Evolutionary conservation across 2,888 invertebrate species (phyloP).

Genomic region (Diogma glabrata): DNA sequence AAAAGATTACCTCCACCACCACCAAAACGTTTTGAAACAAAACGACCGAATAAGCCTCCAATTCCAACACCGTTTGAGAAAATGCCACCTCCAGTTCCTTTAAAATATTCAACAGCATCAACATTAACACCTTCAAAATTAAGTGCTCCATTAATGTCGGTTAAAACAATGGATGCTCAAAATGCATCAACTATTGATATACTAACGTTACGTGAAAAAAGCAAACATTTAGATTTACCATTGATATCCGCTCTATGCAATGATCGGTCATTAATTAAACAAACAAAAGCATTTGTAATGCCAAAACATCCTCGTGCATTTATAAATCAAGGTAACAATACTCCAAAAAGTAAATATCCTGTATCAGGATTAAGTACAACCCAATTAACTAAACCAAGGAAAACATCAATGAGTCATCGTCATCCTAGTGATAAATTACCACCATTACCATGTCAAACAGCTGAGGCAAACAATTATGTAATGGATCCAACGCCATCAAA

Average conservation of each 20-base stretch:
- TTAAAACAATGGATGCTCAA: constrained; percentile 40
- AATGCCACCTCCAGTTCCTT: constrained; percentile 30
- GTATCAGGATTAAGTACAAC: constrained; percentile 51
- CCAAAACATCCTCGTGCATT: constrained; percentile 46
- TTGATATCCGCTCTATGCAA: constrained; percentile 88
- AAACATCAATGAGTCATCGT: constrained; percentile 47
- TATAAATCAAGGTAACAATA: not conserved
- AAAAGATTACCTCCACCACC: constrained; percentile 45
- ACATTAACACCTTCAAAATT: constrained; percentile 40
- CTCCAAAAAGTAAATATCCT: constrained; percentile 45
- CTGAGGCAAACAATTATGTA: constrained; percentile 62
- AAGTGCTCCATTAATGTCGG: constrained; percentile 40
- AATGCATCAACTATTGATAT: constrained; percentile 54
- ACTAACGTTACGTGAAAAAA: constrained; percentile 73
- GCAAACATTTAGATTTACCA: constrained; percentile 80
- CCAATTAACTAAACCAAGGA: constrained; percentile 46
- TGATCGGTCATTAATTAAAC: constrained; percentile 77
- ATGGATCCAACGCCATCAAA: constrained; percentile 34
- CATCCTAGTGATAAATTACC: constrained; percentile 70
- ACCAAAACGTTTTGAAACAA: constrained; percentile 40
- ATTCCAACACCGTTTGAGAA: constrained; percentile 39
- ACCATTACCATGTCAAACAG: constrained; percentile 47
- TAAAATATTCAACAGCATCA: too few species aligned
- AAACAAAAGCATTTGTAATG: constrained; percentile 76
- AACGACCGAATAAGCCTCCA: constrained; percentile 36